Evolutionary conservation across 2,888 invertebrate species (phyloP), one percentile per base, ranked within the genome.

Genomic region (Cotesia congregata): DNA sequence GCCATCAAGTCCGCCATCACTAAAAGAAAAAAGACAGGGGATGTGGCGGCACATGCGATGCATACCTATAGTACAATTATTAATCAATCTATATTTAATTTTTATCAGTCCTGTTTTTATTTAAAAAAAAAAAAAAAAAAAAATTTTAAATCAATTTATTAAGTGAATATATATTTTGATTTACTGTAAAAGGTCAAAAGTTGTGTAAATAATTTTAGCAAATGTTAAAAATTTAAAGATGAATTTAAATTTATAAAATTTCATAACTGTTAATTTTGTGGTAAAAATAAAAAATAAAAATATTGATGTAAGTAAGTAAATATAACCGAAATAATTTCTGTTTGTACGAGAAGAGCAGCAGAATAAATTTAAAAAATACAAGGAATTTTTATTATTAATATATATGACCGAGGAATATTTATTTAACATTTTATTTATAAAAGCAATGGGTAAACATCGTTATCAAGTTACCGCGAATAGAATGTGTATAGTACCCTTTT

Each of bases 1-100:
- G 86, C 86, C 86, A 80, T 72, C 39, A 78, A 83, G 86, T 84
- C 86, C 78, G 75, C 67, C 77, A 78, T 78, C 30, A 67, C 59
- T 67, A 67, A 60, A 64, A 20, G 71, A 72, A 12, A 73, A 60
- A 39, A 64, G 39, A 62, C 38, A 39, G 40, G 62, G 40, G 9
- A 41, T 40, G 41, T 73, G 73, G 73, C 73, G 73, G 59, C 71
- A 74, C 77, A 77, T 77, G 77, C 77, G 67, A 77, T 70, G 62
- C 68, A 72, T 67, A 71, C 65, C 70, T 69, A 60, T 69, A 65
- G 12, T 69, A 38, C 20, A 73, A 65, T 73, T 67, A 73, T 12
- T 59, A 39, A 50, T 39, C 50, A 30, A 60, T 67, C 12, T 5
- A 72, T 39, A 62, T 62, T 20, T 39, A 38, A 72, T 38, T 61